phyloP scores from a whole-genome alignment of 2,113 vertebrate species.

The Thalassoma bifasciatum region DNA sequence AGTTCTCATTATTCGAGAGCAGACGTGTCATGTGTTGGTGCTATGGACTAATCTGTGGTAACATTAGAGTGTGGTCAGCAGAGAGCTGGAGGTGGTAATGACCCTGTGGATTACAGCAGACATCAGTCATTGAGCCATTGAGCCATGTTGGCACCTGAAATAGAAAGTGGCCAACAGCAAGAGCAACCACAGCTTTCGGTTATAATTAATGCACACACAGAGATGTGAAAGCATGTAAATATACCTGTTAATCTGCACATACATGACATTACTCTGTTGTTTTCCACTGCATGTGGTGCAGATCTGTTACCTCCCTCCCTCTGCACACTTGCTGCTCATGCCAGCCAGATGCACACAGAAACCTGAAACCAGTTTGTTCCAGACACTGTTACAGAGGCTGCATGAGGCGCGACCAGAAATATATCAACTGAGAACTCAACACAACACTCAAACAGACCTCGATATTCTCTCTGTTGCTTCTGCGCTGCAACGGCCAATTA shows the following conservation, averaged over 20 bases:
- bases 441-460: conserved; percentile 27
- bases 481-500: neutral
- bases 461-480: conserved; percentile 8
- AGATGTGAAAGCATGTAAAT: conserved; percentile 1
- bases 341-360: conserved; percentile 64
- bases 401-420: conserved; percentile 46
- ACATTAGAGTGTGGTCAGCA: conserved; percentile 60
- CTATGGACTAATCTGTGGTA: conserved; percentile 45
- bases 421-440: conserved; percentile 44
- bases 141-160: conserved; percentile 46
- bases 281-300: conserved; percentile 32
- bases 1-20: conserved; percentile 32
- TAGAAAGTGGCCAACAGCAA: conserved; percentile 31
- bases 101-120: conserved; percentile 65
- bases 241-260: neutral
- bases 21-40: conserved; percentile 30
- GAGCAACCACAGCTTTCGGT: conserved; percentile 9
- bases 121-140: conserved; percentile 74
- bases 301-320: neutral
- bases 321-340: conserved; percentile 43
- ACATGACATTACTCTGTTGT: neutral
- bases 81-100: conserved; percentile 72
- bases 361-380: conserved; percentile 64
- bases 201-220: neutral
- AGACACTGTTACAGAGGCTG: conserved; percentile 62